phyloP scores from a whole-genome alignment of 2,888 invertebrate genomes.

The Lepidochrysops patricia region DNA sequence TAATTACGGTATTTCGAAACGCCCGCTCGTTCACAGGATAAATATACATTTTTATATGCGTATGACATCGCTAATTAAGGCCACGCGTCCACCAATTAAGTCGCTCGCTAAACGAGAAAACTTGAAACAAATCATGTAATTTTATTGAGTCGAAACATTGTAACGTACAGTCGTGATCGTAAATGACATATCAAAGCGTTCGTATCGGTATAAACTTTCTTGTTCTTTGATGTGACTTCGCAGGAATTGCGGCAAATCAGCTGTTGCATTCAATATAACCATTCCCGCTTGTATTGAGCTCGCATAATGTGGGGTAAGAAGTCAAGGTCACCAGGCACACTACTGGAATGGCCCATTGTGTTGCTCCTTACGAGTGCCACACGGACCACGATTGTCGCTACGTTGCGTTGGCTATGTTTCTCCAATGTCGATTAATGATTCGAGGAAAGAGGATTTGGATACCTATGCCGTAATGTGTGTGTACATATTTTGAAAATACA shows the following conservation, averaged over 20 bases:
- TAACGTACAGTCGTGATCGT: slow-evolving; percentile 40
- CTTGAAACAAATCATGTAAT: slow-evolving; percentile 16
- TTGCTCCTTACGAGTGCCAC: not conserved
- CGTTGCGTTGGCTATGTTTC: not conserved
- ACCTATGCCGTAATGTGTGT: no score
- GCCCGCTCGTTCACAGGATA: slow-evolving; percentile 14
- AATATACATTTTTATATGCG: not conserved
- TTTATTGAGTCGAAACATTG: slow-evolving; percentile 30
- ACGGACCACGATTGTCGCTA: no score
- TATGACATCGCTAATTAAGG: slow-evolving; percentile 9
- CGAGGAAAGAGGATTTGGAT: no score
- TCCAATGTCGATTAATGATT: no score
- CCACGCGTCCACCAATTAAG: slow-evolving; percentile 7
- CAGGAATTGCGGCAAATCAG: not conserved
- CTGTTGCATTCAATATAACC: not conserved
- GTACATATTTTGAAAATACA: no score
- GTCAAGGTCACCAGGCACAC: not conserved
- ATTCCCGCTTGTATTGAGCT: not conserved
- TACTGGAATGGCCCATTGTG: not conserved
- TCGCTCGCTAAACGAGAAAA: slow-evolving; percentile 1
- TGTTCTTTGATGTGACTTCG: not conserved
- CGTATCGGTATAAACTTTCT: not conserved
- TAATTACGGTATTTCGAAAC: slow-evolving; percentile 41
- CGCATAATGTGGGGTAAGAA: slow-evolving; percentile 1
- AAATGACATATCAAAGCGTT: not conserved